phyloP scores from a whole-genome alignment of 2,113 vertebrate species.

The Chelonoidis abingdonii region DNA sequence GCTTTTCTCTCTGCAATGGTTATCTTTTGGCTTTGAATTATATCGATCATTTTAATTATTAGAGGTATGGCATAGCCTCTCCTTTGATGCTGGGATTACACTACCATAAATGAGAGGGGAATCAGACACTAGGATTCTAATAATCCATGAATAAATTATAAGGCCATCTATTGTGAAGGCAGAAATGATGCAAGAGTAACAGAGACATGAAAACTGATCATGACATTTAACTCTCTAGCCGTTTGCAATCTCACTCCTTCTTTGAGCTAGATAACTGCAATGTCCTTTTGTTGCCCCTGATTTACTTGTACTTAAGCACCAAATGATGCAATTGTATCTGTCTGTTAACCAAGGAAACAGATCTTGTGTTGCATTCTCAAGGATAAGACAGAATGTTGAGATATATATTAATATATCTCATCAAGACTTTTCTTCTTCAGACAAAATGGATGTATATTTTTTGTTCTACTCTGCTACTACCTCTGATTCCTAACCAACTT shows the following conservation, averaged over 20 bases:
- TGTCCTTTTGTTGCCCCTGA: not conserved
- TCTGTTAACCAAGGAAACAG: not conserved
- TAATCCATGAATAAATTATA: not conserved
- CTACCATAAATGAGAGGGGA: not conserved
- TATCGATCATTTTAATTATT: not conserved
- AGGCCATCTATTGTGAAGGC: not conserved
- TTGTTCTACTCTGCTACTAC: not conserved
- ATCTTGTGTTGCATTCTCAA: not conserved
- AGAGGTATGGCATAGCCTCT: not conserved
- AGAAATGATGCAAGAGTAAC: not conserved
- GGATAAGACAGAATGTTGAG: not conserved
- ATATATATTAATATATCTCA: not conserved
- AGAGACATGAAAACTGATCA: not conserved
- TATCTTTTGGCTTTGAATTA: not conserved
- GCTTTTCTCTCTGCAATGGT: not conserved
- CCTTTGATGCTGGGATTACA: not conserved
- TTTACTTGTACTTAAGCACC: slow-evolving; percentile 25
- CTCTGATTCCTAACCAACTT: not conserved
- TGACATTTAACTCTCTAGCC: not conserved
- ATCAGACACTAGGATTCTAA: not conserved
- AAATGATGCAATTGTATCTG: not conserved
- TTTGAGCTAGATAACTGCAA: not conserved
- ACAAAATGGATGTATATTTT: too few relatives aligned
- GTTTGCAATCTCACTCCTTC: not conserved
- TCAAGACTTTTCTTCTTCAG: not conserved